Base-by-base conservation (phyloP, 2,888 invertebrate species). In the Nasonovia ribisnigri region DNA sequence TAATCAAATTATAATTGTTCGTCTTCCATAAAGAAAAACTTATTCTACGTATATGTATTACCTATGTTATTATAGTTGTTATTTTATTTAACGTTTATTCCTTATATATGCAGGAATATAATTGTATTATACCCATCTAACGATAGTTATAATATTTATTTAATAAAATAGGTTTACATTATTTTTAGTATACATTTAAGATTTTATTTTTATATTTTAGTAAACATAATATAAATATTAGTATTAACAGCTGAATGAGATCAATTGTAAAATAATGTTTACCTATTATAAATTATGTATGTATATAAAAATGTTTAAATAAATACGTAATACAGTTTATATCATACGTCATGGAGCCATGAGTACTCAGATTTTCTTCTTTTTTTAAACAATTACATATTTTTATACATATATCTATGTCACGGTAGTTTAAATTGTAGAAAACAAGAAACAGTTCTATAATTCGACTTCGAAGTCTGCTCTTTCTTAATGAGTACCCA, bases 201-300 rank as follows among this genome's bases (percentile, higher is more conserved):
- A 88, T 51, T 51, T 88, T 36, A 13, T 89, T 89, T 88, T 89
- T 89, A 57, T 89, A 89, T 43, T 43, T 89, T 88, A 42, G 29
- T 89, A 57, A 54, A 88, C 16, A 29, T 89, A 89, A 48, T 51
- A 88, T 51, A 26, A 26, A 16, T 29, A 89, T 43, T 57, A 57
- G 42, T 89, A 36, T 36, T 77, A 77, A 8, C 77, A 77, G 2
- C 36, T 36, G 36, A 77, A 77, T 20, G 16, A 20, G 36, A 77
- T 36, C 36, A 77, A 20, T 36, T 77, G 77, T 77, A 77, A 77
- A 77, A 77, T 77, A 3, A 77, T 77, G 42, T 77, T 36, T 77
- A 77, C 6, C 20, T 20, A 20, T 36, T 77, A 77, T 77, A 20
- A 36, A 77, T 77, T 77, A 36, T 77, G 20, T 36, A 77, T 36